A percentile compares a stretch with the other conserved stretches of the same genome.
Evolutionary conservation across 2,888 invertebrate species (phyloP).

Genomic region (Harmothoe impar): DNA sequence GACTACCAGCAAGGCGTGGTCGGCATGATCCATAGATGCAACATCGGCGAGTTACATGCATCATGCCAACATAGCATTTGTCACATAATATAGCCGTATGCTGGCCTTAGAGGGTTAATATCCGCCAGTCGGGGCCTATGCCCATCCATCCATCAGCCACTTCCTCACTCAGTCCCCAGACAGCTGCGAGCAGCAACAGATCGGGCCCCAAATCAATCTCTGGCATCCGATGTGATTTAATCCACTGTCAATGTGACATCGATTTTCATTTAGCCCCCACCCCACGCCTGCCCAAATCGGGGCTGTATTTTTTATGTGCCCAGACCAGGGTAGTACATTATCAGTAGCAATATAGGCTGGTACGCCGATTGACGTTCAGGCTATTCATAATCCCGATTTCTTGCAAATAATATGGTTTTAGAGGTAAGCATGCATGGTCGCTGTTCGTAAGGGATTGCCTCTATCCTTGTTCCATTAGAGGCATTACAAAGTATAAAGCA

Average conservation of each 20-base stretch:
- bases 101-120: no score
- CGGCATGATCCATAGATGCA: no score
- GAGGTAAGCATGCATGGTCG: background rate
- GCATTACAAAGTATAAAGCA: background rate
- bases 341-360: background rate
- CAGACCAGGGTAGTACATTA: background rate
- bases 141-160: background rate
- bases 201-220: slow-evolving; percentile 25
- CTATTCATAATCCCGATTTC: background rate
- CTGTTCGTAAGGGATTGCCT: background rate
- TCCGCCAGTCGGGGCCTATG: background rate
- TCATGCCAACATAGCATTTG: no score
- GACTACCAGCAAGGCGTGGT: no score
- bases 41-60: no score
- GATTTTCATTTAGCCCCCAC: slow-evolving; percentile 35
- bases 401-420: background rate
- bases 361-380: background rate
- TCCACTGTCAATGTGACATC: slow-evolving; percentile 34
- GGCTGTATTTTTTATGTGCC: background rate
- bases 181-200: slow-evolving; percentile 20
- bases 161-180: background rate
- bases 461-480: background rate
- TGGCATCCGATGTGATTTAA: slow-evolving; percentile 36
- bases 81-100: no score
- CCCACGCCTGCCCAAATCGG: background rate